Conservation (phyloP, 2,888 invertebrate species). For the Clitarchus hookeri region DNA sequence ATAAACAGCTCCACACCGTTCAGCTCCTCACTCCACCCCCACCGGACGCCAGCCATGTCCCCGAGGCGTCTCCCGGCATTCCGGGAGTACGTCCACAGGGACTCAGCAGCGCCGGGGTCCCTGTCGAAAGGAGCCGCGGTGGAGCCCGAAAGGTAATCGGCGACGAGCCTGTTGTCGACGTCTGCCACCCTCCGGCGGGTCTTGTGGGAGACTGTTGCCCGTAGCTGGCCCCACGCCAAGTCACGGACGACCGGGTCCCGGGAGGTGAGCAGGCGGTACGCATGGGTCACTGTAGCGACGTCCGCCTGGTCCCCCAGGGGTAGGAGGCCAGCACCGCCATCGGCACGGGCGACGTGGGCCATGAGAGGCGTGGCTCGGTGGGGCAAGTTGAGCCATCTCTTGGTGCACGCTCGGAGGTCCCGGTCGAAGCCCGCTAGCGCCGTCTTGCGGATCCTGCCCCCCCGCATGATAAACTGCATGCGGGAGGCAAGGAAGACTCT, state of each 20-base stretch:
- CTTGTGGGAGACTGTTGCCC: not conserved
- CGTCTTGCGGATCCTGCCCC: slow-evolving; percentile 43
- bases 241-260: slow-evolving; percentile 36
- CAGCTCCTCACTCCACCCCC: not conserved
- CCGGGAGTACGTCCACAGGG: not conserved
- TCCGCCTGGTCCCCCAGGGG: slow-evolving; percentile 48
- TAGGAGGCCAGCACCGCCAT: slow-evolving; percentile 44
- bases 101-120: not conserved
- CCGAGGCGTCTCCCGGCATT: slow-evolving; percentile 37
- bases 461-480: slow-evolving; percentile 46
- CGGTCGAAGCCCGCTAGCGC: slow-evolving; percentile 47
- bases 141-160: slow-evolving; percentile 45
- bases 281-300: slow-evolving; percentile 46
- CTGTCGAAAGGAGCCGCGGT: slow-evolving; percentile 41
- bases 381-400: slow-evolving; percentile 45
- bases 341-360: not conserved
- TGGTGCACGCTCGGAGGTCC: slow-evolving; percentile 43
- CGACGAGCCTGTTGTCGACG: slow-evolving; percentile 42
- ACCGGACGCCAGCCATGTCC: not conserved
- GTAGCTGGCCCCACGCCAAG: not conserved
- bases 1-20: not conserved
- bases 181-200: too few relatives aligned
- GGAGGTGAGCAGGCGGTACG: slow-evolving; percentile 47
- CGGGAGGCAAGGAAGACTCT: slow-evolving; percentile 45
- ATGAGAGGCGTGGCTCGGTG: not conserved